These are phyloP conservation scores for Globodera rostochiensis DNA, from an alignment of 1,140 invertebrate species.

Conservation along the genomic window DNA sequence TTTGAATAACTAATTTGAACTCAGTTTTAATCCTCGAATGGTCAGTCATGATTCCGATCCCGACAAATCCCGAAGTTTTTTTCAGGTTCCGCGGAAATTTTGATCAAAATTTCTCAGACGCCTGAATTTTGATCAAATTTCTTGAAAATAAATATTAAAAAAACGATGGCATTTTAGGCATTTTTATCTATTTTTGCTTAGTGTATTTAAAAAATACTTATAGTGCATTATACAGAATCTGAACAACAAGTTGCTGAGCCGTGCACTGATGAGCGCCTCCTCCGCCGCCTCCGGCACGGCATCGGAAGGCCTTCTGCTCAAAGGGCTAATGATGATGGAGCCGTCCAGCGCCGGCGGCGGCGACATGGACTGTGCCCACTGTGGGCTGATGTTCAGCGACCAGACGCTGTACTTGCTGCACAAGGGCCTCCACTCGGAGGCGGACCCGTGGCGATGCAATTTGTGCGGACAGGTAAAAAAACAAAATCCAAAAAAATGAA, in stretches of 20 bases:
- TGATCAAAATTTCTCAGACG: too few species aligned
- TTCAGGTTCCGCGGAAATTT: too few species aligned
- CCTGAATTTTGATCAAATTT: too few species aligned
- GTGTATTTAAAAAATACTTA: too few species aligned
- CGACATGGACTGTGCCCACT: conserved; percentile 76
- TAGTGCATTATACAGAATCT: neutral
- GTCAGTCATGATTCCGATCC: too few species aligned
- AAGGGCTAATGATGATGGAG: neutral
- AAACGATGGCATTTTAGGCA: too few species aligned
- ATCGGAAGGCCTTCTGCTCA: neutral
- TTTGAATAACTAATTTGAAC: too few species aligned
- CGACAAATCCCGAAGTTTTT: too few species aligned
- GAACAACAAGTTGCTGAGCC: neutral
- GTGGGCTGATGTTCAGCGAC: conserved; percentile 90
- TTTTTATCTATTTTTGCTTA: too few species aligned
- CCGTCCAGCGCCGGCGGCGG: neutral
- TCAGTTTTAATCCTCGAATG: too few species aligned
- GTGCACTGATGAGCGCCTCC: neutral
- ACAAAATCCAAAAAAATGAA: too few species aligned
- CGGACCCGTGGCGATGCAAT: conserved; percentile 94
- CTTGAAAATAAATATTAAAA: too few species aligned
- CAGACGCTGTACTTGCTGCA: conserved; percentile 92
- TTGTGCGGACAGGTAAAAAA: conserved; percentile 79
- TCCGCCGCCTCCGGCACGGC: neutral
- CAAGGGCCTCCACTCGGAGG: conserved; percentile 90